Percentiles rank a stretch among this genome's conserved stretches.
phyloP scores from a whole-genome alignment of 2,797 vertebrate species.

The Australoheros facetus region DNA sequence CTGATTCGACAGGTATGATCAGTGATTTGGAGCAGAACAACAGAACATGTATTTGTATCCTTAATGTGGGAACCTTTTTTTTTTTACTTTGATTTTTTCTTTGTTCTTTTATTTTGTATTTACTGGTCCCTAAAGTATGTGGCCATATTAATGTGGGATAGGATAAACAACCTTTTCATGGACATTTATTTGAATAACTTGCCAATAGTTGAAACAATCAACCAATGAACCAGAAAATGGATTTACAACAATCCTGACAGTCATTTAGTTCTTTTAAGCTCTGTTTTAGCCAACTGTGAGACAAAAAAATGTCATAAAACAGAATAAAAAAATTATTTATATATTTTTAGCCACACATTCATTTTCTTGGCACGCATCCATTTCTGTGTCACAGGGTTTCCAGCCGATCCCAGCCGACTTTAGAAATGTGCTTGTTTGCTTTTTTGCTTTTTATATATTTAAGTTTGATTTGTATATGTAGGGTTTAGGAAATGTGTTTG shows the following conservation, averaged over 20 bases:
- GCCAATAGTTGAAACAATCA: neutral
- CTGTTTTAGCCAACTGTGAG: neutral
- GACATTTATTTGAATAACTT: neutral
- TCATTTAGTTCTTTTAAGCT: too few species aligned
- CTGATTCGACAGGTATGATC: constrained; percentile 93
- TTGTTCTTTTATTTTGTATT: neutral
- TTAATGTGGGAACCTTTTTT: too few species aligned
- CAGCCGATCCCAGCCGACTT: neutral
- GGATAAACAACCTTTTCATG: neutral
- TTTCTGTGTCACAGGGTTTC: too few species aligned
- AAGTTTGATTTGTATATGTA: neutral
- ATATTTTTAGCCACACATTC: neutral
- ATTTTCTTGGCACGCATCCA: too few species aligned
- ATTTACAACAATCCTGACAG: too few species aligned
- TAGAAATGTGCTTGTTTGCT: neutral
- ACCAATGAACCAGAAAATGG: too few species aligned
- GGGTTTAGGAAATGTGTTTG: neutral
- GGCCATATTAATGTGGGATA: neutral
- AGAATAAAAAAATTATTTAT: neutral
- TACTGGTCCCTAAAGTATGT: neutral
- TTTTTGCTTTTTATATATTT: neutral
- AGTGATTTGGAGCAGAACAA: neutral
- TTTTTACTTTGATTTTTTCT: neutral
- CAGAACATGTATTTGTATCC: too few species aligned
- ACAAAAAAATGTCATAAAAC: neutral